Evolutionary conservation across 2,113 vertebrate species (phyloP), one percentile per base, ranked within the genome.

Genomic region (Xyrauchen texanus): DNA sequence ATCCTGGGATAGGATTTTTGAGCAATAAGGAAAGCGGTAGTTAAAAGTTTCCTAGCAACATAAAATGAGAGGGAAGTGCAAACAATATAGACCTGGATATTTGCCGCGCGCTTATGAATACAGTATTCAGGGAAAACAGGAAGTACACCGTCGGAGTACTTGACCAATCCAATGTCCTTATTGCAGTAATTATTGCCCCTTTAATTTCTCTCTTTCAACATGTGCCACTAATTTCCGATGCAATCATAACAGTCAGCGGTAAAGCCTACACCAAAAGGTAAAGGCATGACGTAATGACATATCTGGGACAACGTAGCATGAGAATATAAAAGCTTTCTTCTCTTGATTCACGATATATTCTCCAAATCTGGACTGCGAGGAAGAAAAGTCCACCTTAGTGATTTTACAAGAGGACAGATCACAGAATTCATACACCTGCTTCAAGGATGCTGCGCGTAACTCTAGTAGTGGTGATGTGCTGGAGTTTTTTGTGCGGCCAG

Each of bases 391-490:
- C 5, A 60, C 55, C 21, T 34, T 34, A 34, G 1, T 34, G 21
- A 34, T 34, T 34, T 34, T 34, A 46, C 9, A 7, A 72, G 55
- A 72, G 9, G 44, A 72, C 44, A 15, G 12, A 6, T 12, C n/a
- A 53, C 7, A 16, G 16, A 21, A 66, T 34, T 34, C 21, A 34
- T 2, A 8, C 34, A 9, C 7, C 5, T 16, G 6, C 7, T 45
- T 63, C 9, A 7, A 70, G 58, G 9, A 88, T 88, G 87, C 83
- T 80, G 11, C 64, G 9, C 16, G 7, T 68, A 0, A 62, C 76
- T 8, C 4, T 81, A 4, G 16, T 82, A 42, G 73, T 52, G 4
- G 16, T 82, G 61, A 13, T 82, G 55, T 67, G 49, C 55, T 83
- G 61, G 46, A 82, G 51, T 21, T 42, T 49, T 34, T 7, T 60